Base-by-base conservation (phyloP, 2,888 invertebrate genomes). In the Rhopalosiphum nymphaeae region DNA sequence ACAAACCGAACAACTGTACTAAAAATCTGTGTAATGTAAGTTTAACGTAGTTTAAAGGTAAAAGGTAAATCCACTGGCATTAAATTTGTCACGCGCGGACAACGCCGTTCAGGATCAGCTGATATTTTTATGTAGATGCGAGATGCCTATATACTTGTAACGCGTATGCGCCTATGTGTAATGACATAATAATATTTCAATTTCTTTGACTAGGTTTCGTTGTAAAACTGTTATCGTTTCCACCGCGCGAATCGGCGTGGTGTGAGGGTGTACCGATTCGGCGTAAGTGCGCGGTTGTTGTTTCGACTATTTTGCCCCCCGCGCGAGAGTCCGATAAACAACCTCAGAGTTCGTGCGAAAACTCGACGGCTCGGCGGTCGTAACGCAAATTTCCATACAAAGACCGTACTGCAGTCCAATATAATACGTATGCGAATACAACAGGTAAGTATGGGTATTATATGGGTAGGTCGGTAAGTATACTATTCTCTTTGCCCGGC, bases 341-440 rank as follows among this genome's bases (percentile, higher is more conserved):
- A 10, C 25, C 25, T n/a, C n/a, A 42, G 44, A n/a, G 90, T 42
- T 78, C 42, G 57, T 29, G 88, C 56, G 10, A 56, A 89, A 49
- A 42, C 46, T 29, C 61, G 61, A 16, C 29, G 53, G 56, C 85
- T 85, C 85, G 36, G 9, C 57, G 86, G n/a, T 46, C 7, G 3
- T 57, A 86, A 49, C 88, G 5, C 92, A 7, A 78, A 88, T 92
- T 88, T 92, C 92, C 92, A 88, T 92, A 92, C 92, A 92, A 92
- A 92, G 92, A 53, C 44, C 46, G 36, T 9, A 67, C 29, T n/a
- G n/a, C 67, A n/a, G 67, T 67, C 67, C n/a, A n/a, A 5, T n/a
- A 26, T 49, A 26, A 29, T n/a, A 87, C 53, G 9, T 49, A 29
- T 29, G n/a, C 88, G 36, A 53, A 53, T 36, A 36, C 21, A 44